Percentiles rank a stretch among this genome's conserved stretches.
Conservation (phyloP, 2,797 vertebrate genomes). For the Coregonus suidteri region DNA sequence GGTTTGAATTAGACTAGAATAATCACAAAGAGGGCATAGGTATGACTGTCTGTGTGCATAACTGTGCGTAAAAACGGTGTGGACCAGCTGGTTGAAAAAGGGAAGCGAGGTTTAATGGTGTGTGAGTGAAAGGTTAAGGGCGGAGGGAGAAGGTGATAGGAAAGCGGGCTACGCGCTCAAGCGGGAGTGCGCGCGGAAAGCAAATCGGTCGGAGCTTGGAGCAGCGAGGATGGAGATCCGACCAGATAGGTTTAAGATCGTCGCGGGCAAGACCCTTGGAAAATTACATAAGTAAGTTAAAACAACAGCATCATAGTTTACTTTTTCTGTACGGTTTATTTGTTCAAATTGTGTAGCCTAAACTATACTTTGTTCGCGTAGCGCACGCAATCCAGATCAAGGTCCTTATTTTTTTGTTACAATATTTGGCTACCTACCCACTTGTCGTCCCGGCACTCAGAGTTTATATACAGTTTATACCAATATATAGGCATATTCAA, state of each 20-base stretch:
- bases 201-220: constrained; percentile 65
- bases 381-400: not conserved
- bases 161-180: constrained; percentile 57
- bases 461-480: not conserved
- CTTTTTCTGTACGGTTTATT: constrained; percentile 3
- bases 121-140: constrained; percentile 48
- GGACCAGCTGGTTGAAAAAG: constrained; percentile 9
- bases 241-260: constrained; percentile 78
- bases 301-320: constrained; percentile 2
- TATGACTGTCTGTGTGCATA: no score
- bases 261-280: constrained; percentile 76
- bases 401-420: not conserved
- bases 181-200: constrained; percentile 61
- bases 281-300: constrained; percentile 78
- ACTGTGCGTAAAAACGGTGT: not conserved
- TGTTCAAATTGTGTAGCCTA: constrained; percentile 8
- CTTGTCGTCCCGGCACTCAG: no score
- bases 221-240: constrained; percentile 79
- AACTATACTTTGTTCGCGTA: not conserved
- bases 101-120: constrained; percentile 22
- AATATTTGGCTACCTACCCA: not conserved
- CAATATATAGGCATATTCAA: not conserved
- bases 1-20: not conserved
- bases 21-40: constrained; percentile 18
- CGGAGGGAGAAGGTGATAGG: constrained; percentile 34